Percentiles rank a stretch among this genome's conserved stretches.
Conservation (phyloP, 1,140 invertebrate genomes). For the Ceratina calcarata region DNA sequence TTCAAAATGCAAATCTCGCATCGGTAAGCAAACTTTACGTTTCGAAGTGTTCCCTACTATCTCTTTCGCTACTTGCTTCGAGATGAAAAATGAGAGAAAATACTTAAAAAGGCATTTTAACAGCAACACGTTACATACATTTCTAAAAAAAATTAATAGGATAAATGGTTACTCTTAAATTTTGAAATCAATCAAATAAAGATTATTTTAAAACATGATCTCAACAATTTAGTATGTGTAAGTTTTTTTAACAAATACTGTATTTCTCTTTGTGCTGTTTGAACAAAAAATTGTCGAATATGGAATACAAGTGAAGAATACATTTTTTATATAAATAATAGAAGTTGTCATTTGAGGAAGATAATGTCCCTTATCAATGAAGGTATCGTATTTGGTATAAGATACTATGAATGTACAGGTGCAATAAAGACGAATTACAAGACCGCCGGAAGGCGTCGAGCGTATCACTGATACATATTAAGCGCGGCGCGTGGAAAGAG, state of each 20-base stretch:
- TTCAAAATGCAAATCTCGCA: constrained; percentile 62
- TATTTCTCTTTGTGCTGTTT: no score
- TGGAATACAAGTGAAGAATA: background rate
- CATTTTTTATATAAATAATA: background rate
- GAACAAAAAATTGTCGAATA: no score
- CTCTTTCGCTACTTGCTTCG: background rate
- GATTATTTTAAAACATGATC: no score
- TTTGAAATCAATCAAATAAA: no score
- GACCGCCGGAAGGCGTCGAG: constrained; percentile 32
- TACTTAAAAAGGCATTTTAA: background rate
- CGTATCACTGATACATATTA: constrained; percentile 46
- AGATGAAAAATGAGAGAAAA: background rate
- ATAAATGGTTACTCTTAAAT: no score
- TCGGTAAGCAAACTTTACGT: constrained; percentile 36
- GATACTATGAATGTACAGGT: background rate
- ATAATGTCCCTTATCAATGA: background rate
- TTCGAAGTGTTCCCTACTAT: background rate
- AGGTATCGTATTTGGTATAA: background rate
- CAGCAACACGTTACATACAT: no score
- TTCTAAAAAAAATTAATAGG: no score
- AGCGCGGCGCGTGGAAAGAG: constrained; percentile 31
- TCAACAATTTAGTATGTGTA: no score
- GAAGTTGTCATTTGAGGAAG: background rate
- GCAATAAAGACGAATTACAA: constrained; percentile 31
- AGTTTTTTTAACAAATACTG: no score